Evolutionary conservation across 2,888 invertebrate genomes (phyloP).

Genomic region (Lottia scabra): DNA sequence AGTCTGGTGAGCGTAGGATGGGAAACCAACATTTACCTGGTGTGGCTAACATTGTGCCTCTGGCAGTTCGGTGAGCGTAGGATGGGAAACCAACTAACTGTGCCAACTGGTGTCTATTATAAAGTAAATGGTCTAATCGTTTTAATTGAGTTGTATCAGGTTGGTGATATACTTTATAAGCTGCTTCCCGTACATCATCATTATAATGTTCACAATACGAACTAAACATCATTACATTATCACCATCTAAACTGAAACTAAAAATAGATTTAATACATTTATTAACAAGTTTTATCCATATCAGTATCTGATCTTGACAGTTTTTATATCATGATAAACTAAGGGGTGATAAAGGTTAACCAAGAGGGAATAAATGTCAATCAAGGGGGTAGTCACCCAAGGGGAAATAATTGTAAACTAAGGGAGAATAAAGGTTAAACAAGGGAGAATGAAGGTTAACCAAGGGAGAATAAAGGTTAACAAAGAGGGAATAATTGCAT

Average conservation of each 20-base stretch:
- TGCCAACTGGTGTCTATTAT: conserved; percentile 84
- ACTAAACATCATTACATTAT: conserved; percentile 82
- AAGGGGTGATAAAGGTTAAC: too few relatives aligned
- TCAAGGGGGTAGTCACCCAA: too few relatives aligned
- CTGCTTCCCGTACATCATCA: conserved; percentile 82
- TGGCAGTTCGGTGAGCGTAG: conserved; percentile 89
- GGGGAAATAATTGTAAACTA: too few relatives aligned
- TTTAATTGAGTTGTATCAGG: conserved; percentile 83
- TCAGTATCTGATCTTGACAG: too few relatives aligned
- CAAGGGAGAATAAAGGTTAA: too few relatives aligned
- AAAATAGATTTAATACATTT: conserved; percentile 9
- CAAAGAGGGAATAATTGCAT: too few relatives aligned
- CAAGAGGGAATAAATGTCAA: too few relatives aligned
- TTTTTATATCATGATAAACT: too few relatives aligned
- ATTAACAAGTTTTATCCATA: too few relatives aligned
- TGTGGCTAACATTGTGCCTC: conserved; percentile 86
- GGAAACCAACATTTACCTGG: conserved; percentile 70
- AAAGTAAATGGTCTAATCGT: conserved; percentile 80
- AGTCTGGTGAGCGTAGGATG: too few relatives aligned
- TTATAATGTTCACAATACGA: conserved; percentile 86
- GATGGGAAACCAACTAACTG: conserved; percentile 88
- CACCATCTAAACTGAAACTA: conserved; percentile 71
- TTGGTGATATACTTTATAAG: conserved; percentile 86
- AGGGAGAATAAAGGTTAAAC: too few relatives aligned
- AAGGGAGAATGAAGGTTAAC: too few relatives aligned